Percentiles rank a stretch among this genome's conserved stretches.
Evolutionary conservation across 2,797 vertebrate species (phyloP).

Genomic region (Nannoperca obscura): DNA sequence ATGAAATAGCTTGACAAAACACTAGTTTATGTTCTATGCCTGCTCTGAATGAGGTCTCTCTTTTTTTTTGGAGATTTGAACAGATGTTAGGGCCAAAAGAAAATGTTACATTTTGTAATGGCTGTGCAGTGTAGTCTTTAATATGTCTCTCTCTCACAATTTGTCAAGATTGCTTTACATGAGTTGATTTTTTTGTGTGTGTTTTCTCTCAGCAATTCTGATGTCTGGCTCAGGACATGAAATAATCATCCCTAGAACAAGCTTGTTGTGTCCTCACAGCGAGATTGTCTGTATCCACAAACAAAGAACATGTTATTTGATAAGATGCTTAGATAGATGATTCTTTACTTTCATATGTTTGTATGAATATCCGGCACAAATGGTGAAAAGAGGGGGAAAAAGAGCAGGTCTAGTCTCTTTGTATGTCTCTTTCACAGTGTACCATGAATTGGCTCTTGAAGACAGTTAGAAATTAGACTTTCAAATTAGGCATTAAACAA

Average conservation of each 20-base stretch:
- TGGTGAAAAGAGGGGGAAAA: constrained; percentile 55
- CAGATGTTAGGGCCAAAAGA: constrained; percentile 77
- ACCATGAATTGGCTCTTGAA: constrained; percentile 83
- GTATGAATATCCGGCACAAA: constrained; percentile 62
- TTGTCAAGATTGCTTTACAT: constrained; percentile 76
- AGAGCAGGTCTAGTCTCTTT: constrained; percentile 72
- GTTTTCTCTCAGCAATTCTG: constrained; percentile 47
- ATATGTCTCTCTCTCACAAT: constrained; percentile 68
- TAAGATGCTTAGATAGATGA: constrained; percentile 78
- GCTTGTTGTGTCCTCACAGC: constrained; percentile 59
- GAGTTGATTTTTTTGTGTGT: constrained; percentile 68
- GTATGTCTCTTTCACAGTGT: constrained; percentile 77
- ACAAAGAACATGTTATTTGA: constrained; percentile 76
- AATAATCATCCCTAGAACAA: constrained; percentile 79
- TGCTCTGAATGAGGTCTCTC: constrained; percentile 64
- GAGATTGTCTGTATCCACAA: constrained; percentile 71
- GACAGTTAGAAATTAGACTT: constrained; percentile 89
- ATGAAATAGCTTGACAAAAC: constrained; percentile 84
- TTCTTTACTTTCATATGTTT: constrained; percentile 73
- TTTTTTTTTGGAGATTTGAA: constrained; percentile 54
- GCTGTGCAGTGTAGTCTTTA: constrained; percentile 47
- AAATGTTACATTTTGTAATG: constrained; percentile 67
- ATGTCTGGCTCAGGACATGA: constrained; percentile 71
- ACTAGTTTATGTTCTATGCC: constrained; percentile 77
- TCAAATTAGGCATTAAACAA: constrained; percentile 91